Conservation (phyloP, 2,888 invertebrate genomes). For the Apoderus coryli region DNA sequence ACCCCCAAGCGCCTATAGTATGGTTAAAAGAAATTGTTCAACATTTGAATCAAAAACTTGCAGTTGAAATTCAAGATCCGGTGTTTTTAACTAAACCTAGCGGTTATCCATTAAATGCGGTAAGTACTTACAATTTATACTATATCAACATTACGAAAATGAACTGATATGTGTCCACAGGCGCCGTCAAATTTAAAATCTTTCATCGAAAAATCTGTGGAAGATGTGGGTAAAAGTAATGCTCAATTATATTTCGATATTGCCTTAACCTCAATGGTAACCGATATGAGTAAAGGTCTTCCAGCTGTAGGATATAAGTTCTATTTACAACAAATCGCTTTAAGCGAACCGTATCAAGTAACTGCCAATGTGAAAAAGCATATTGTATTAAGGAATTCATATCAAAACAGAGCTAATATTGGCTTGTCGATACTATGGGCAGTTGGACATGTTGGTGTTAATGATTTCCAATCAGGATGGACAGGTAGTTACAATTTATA, state of each 20-base stretch:
- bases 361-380: conserved; percentile 46
- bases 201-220: conserved; percentile 36
- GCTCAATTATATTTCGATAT: conserved; percentile 56
- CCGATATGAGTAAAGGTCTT: conserved; percentile 55
- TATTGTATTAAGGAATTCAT: conserved; percentile 51
- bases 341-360: conserved; percentile 48
- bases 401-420: conserved; percentile 60
- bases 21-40: conserved; percentile 57
- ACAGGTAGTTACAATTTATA: conserved; percentile 36
- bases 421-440: conserved; percentile 63
- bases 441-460: conserved; percentile 55
- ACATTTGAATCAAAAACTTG: conserved; percentile 46
- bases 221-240: conserved; percentile 46
- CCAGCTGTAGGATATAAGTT: conserved; percentile 54
- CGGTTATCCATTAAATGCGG: conserved; percentile 41
- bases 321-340: conserved; percentile 53
- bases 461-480: conserved; percentile 48
- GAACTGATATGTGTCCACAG: conserved; percentile 19
- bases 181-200: conserved; percentile 28
- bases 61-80: conserved; percentile 48
- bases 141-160: conserved; percentile 23
- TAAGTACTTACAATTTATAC: no score
- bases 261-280: conserved; percentile 52
- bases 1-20: conserved; percentile 53
- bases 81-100: conserved; percentile 40